Base-by-base conservation (phyloP, 2,888 invertebrate species). In the Cetonia aurata region DNA sequence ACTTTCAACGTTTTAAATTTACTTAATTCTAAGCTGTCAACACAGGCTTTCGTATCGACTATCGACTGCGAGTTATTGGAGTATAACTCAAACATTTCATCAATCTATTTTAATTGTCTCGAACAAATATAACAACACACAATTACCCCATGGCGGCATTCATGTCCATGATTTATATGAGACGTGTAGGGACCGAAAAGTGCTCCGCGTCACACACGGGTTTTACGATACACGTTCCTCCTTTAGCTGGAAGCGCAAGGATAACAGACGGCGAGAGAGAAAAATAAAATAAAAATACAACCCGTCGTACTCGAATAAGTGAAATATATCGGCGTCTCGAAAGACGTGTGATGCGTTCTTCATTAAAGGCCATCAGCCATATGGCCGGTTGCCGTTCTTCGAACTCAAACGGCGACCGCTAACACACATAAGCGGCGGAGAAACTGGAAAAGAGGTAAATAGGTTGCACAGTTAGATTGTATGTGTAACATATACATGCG, bases 381-480 rank as follows among this genome's bases (percentile, higher is more conserved):
- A 62, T 62, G 62, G 62, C 48, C 62, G 48, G 62, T 48, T 62
- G 62, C 62, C 62, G 62, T 62, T 62, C 62, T 62, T 62, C 62
- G 60, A 60, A 60, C 60, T 60, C 31, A 46, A 44, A 46, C 60
- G 46, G 13, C 41, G 46, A 19, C 46, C 62, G 50, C 62, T 50
- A 48, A 56, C 46, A 48, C 41, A 56, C 46, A 56, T 44, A 68
- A 13, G 50, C 33, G 48, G 37, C 33, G 48, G 19, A 60, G 52
- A 60, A 69, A 69, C 69, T 69, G 69, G 60, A 69, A 69, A 69
- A 53, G 69, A 69, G 69, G 69, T 69, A 69, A 69, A 69, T 69
- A 60, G 69, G 69, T 69, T 69, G 69, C 42, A 69, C 69, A 69
- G 69, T 69, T 69, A 69, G 60, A 53, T 69, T 44, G 62, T 53